Evolutionary conservation across 2,888 invertebrate species (phyloP).

Genomic region (Nebria brevicollis): DNA sequence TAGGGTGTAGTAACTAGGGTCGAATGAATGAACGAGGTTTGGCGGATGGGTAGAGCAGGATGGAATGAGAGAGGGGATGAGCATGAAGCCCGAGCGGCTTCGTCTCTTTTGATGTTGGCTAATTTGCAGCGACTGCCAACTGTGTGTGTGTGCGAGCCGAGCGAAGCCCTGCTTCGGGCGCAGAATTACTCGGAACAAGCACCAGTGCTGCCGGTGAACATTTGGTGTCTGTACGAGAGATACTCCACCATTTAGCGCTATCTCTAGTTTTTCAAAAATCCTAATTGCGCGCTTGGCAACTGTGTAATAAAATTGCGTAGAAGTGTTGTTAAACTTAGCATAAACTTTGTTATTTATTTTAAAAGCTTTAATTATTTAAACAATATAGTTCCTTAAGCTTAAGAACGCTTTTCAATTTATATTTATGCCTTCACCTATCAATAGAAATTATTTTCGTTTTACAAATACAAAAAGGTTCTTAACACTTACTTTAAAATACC

Average conservation of each 20-base stretch:
- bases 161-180: constrained; percentile 25
- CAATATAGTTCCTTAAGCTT: too few species aligned
- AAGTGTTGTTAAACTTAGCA: too few species aligned
- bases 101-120: constrained; percentile 43
- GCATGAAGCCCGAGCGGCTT: constrained; percentile 61
- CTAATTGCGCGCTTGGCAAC: neutral
- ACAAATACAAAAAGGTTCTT: too few species aligned
- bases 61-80: constrained; percentile 40
- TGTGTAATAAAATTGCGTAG: neutral
- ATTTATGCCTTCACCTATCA: too few species aligned
- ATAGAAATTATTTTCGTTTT: too few species aligned
- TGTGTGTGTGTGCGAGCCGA: constrained; percentile 21
- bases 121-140: constrained; percentile 41
- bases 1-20: neutral
- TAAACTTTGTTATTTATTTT: too few species aligned
- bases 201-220: neutral
- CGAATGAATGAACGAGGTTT: constrained; percentile 55
- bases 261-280: neutral
- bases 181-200: constrained; percentile 36
- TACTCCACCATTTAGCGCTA: neutral
- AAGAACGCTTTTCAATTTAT: too few species aligned
- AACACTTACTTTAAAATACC: too few species aligned
- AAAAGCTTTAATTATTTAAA: too few species aligned
- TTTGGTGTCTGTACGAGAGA: constrained; percentile 3
- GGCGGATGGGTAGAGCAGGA: neutral